Evolutionary conservation across 2,888 invertebrate species (phyloP), one percentile per base, ranked within the genome.

Genomic region (Amiota communis): DNA sequence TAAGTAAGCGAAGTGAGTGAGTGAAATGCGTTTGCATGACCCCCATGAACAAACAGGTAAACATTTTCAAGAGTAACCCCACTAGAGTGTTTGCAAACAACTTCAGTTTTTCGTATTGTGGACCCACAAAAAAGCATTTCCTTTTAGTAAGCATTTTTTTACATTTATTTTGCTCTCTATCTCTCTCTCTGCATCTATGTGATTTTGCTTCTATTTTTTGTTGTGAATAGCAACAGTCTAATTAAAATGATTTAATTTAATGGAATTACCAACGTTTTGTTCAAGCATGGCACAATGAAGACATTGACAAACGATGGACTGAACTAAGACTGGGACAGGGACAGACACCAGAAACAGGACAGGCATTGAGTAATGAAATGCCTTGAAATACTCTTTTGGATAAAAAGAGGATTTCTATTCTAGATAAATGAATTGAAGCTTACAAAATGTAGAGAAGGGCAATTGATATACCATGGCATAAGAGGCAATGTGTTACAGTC

Each of bases 241-340:
- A 68, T 68, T 68, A 68, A 68, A 68, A 68, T 68, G 67, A 68
- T 68, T 68, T 53, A 68, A 68, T 68, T 68, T 51, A 68, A n/a
- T 51, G 53, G 51, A 68, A 68, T 13, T 51, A 68, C 36, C 51
- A 67, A 49, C 13, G 67, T 23, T 51, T 20, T n/a, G 12, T n/a
- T 51, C 53, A n/a, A 51, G 13, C 12, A 51, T 51, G 17, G 10
- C 20, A 36, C 36, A 36, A 36, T 36, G 8, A 36, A 64, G n/a
- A 47, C 63, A 10, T 63, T 63, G 64, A 67, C 63, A 63, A 36
- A 6, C 36, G 36, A 36, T 36, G 6, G 36, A 36, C 2, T 2
- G 36, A 6, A 36, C 36, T 23, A 3, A 23, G 23, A 23, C 23
- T 2, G 23, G 23, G 23, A 23, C 36, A 6, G 36, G 6, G 36